Base-by-base conservation (phyloP, 2,888 invertebrate genomes). In the Brachycybe producta region DNA sequence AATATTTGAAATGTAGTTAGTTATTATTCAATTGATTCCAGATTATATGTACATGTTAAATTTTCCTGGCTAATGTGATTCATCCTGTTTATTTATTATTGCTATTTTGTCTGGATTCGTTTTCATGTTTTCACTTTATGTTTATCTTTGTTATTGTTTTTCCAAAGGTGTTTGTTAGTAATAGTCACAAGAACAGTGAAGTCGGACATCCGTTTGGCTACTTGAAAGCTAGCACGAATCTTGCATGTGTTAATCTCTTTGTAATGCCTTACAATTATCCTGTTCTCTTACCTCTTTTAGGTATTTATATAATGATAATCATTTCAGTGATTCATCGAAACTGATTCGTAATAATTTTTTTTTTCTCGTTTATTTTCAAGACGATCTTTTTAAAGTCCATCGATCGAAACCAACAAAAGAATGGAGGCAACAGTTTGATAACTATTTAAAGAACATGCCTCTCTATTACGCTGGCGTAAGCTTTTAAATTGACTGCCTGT, bases 261-360 rank as follows among this genome's bases (percentile, higher is more conserved):
- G 90, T 99, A 4, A 79, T 99, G 76, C 97, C 98, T 24, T 99
- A 98, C 72, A 98, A 99, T 71, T 99, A 97, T 69, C 95, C 97
- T 1, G 83, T 87, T 30, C 70, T 98, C 28, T 69, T 97, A 61
- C 90, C 92, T 1, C 70, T 98, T 8, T 70, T 99, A 26, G 70
- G 72, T 65, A 65, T n/a, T n/a, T n/a, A n/a, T n/a, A n/a, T n/a
- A n/a, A n/a, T n/a, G n/a, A n/a, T n/a, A 64, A 63, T 34, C 17
- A 24, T 23, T 21, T 11, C 17, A 17, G 11, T 8, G 15, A 7
- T 35, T 5, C 3, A 5, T 7, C 28, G 24, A 30, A 43, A 27
- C n/a, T 43, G 3, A 13, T n/a, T 13, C 41, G 13, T 19, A 1
- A 7, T 32, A 2, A 15, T 17, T 23, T n/a, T n/a, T n/a, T n/a